Evolutionary conservation across 2,113 vertebrate species (phyloP).

Genomic region (Pterocles gutturalis): DNA sequence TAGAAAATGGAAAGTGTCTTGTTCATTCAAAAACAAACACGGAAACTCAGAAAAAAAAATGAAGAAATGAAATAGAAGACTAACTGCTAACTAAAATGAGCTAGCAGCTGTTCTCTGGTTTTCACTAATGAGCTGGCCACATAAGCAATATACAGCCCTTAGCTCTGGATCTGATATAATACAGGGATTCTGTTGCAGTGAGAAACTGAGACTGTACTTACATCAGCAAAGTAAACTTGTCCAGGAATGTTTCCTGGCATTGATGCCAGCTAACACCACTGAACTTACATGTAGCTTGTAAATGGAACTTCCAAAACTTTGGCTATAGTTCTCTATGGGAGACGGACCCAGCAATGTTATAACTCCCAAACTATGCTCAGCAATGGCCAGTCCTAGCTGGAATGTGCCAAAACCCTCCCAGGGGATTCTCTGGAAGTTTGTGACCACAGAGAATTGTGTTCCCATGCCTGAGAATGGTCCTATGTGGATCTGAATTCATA

Average conservation of each 20-base stretch:
- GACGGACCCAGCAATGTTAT: not conserved
- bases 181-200: accelerated
- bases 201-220: not conserved
- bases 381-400: not conserved
- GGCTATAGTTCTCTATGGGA: not conserved
- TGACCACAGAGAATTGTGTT: not conserved
- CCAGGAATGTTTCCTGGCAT: not conserved
- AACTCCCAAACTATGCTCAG: not conserved
- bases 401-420: not conserved
- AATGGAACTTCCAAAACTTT: not conserved
- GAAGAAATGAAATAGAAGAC: not conserved
- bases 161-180: not conserved
- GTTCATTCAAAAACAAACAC: not conserved
- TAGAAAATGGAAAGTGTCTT: not conserved
- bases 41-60: not conserved
- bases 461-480: not conserved
- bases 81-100: not conserved
- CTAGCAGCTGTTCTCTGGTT: not conserved
- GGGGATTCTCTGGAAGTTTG: not conserved
- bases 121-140: not conserved
- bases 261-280: not conserved
- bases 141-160: not conserved
- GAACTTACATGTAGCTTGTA: not conserved
- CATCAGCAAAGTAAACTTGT: not conserved
- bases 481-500: accelerated